Evolutionary conservation across 2,113 vertebrate species (phyloP).

Genomic region (Nannospalax galili): DNA sequence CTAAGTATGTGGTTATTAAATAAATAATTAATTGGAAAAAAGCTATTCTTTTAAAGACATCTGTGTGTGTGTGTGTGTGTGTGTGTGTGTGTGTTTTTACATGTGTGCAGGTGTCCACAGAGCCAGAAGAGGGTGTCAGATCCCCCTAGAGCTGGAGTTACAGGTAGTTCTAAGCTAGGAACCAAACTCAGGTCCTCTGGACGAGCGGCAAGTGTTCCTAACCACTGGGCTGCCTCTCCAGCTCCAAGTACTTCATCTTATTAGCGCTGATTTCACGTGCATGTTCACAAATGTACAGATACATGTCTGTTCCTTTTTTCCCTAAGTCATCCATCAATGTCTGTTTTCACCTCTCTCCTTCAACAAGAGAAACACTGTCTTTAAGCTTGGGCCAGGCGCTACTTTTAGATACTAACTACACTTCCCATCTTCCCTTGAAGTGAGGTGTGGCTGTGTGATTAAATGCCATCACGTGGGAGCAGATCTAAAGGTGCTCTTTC

Average conservation of each 20-base stretch:
- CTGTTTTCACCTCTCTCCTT: background rate
- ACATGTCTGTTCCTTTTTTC: background rate
- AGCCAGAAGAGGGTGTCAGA: background rate
- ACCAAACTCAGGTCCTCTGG: background rate
- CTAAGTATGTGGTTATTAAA: too few relatives aligned
- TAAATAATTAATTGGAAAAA: too few relatives aligned
- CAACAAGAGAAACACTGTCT: slow-evolving; percentile 1
- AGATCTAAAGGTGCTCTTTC: background rate
- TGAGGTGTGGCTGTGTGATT: background rate
- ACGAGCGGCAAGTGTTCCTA: background rate
- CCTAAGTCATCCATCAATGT: background rate
- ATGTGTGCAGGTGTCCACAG: background rate
- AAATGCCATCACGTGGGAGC: background rate
- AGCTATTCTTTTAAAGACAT: too few relatives aligned
- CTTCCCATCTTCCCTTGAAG: background rate
- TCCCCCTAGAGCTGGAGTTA: background rate
- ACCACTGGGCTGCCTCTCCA: too few relatives aligned
- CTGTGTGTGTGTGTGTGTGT: background rate
- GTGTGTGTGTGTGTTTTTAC: background rate
- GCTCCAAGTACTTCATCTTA: too few relatives aligned
- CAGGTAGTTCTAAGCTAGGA: background rate
- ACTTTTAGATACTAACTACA: background rate
- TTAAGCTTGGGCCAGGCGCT: background rate
- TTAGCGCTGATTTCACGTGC: too few relatives aligned
- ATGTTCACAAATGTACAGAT: background rate